Evolutionary conservation across 2,113 vertebrate species (phyloP), one percentile per base, ranked within the genome.

Genomic region (Misgurnus anguillicaudatus): DNA sequence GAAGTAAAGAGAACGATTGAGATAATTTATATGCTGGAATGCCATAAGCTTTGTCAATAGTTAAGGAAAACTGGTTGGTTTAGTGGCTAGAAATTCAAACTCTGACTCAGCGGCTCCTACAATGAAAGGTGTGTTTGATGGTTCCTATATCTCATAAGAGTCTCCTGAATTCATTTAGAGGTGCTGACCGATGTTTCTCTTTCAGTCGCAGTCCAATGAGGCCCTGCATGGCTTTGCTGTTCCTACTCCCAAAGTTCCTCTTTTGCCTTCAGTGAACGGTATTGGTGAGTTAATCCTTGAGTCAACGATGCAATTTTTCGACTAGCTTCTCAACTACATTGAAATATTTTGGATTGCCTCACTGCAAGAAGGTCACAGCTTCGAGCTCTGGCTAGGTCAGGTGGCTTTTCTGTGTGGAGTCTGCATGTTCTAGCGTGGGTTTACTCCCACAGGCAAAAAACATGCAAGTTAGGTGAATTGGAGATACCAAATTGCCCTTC

Each of bases 201-300:
- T 75, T 75, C 10, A 60, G 17, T 53, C 79, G 67, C 75, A 86
- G 61, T 83, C 87, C 1, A 77, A 82, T 57, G 92, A 94, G 0
- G 83, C 48, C 73, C 84, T 90, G 60, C 88, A 91, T 45, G 91
- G 88, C 16, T 90, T 88, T 82, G 89, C 90, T 0, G 93, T 94
- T 55, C 91, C 93, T 38, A 94, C 90, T 19, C 93, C 93, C 2
- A 93, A 83, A 65, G 91, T 93, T 47, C 93, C 93, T 8, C 19
- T 89, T 64, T 83, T 93, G 75, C 70, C 81, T 61, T 88, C 88
- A 79, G 77, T 63, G 85, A 91, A 88, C 1, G 82, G 86, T 16
- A 85, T 85, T 90, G 89, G 93, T 93, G 81, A 91, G 85, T 39
- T 68, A 24, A 65, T 63, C 5, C 17, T 31, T 67, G 21, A 48